These are phyloP conservation scores for Pandemis corylana DNA, from an alignment of 2,888 invertebrate species.

Conservation along the genomic window DNA sequence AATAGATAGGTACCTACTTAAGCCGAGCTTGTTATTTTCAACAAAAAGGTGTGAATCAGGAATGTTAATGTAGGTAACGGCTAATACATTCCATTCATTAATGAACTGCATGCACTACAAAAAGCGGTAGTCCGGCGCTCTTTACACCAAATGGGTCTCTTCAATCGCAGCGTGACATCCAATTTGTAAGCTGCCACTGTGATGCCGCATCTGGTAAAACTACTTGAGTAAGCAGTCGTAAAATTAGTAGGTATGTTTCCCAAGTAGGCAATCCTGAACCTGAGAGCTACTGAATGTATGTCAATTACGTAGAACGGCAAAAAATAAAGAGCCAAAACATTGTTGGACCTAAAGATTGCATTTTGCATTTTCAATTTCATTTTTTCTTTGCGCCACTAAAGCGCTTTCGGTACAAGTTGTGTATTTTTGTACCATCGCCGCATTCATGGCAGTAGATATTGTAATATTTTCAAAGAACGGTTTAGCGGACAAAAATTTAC, in stretches of 20 bases:
- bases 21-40: not conserved
- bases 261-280: not conserved
- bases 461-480: too few relatives aligned
- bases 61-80: not conserved
- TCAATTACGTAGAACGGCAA: not conserved
- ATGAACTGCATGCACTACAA: slow-evolving; percentile 5
- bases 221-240: slow-evolving; percentile 8
- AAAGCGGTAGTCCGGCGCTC: not conserved
- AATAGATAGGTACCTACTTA: too few relatives aligned
- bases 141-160: not conserved
- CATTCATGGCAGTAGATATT: too few relatives aligned
- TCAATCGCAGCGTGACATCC: slow-evolving; percentile 22
- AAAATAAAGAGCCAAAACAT: not conserved
- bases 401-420: too few relatives aligned
- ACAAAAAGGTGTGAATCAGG: slow-evolving; percentile 12
- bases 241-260: slow-evolving; percentile 6
- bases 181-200: slow-evolving; percentile 7
- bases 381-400: too few relatives aligned
- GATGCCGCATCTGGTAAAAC: slow-evolving; percentile 6
- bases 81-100: slow-evolving; percentile 18
- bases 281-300: not conserved
- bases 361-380: too few relatives aligned
- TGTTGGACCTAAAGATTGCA: too few relatives aligned
- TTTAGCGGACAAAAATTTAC: too few relatives aligned
- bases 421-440: too few relatives aligned